Base-by-base conservation (phyloP, 1,140 invertebrate species). In the Drosophila mojavensis region DNA sequence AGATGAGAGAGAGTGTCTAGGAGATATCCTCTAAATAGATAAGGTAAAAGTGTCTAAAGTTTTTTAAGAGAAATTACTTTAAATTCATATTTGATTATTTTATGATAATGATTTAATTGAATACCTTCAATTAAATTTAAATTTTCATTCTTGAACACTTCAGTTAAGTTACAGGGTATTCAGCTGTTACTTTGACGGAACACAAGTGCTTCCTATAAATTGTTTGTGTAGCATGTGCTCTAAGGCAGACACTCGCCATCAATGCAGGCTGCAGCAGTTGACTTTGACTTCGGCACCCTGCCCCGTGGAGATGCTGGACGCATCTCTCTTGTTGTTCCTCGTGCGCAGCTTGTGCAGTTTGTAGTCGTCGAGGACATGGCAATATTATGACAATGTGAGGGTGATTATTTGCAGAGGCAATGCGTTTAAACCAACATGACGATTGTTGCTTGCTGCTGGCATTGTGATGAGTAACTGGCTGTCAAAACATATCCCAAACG, bases 401-500 rank as follows among this genome's bases (percentile, higher is more conserved):
- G 33, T 26, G 54, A 83, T 73, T 90, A 84, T 89, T 90, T 89
- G 72, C 71, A 68, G 24, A 82, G 85, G 85, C 90, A 90, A 90
- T 89, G 84, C 85, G 75, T 84, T 84, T 61, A 71, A 70, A 72
- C 58, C 50, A 68, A 89, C 80, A 75, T 62, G 47, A 73, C 61
- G 39, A 53, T 30, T 67, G n/a, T n/a, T 47, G 63, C 30, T 53
- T 56, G 72, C 55, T 66, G 26, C 36, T 13, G 74, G 58, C 76
- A 66, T 76, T 56, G 24, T 83, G 66, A 56, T 81, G 81, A 89
- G 81, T 81, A 71, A 89, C 69, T 89, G 56, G 58, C 81, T 89
- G 85, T 89, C 85, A 89, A 84, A 89, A 89, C 81, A 84, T 67
- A 63, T 53, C 39, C 26, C 56, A 58, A 39, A 45, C 26, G 63